Evolutionary conservation across 2,888 invertebrate genomes (phyloP), one percentile per base, ranked within the genome.

Genomic region (Scaptomyza polygonia): DNA sequence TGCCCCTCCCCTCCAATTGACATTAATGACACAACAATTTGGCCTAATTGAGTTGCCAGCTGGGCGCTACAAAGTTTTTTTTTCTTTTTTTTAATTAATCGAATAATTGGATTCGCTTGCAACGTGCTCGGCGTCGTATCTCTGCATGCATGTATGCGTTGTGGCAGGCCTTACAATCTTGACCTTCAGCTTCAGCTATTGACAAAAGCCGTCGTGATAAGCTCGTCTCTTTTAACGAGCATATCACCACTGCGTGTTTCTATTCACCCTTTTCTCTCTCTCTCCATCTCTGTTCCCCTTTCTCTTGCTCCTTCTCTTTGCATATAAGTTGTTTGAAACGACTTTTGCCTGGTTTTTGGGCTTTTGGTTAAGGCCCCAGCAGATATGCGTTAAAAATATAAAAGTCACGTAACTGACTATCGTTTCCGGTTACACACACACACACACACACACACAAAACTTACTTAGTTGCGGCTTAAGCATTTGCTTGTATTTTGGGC

Each of bases 11-110:
- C 25, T 4, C 29, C 88, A 85, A 87, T 82, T 82, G 88, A 74
- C 88, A 87, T 82, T 87, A 87, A 88, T 82, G 82, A 82, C 76
- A 78, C 62, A 65, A 65, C 79, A 85, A 87, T 82, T 87, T 82
- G 65, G 30, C 40, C 72, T 87, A 82, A 82, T 82, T 87, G 82
- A 82, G 82, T 75, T 76, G 82, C 54, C 74, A 81, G 62, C 54
- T 48, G 55, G 18, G 21, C 11, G 49, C 9, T 48, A 40, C 57
- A 57, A 72, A 51, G n/a, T n/a, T n/a, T n/a, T n/a, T n/a, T n/a
- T n/a, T n/a, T n/a, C n/a, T 77, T 7, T 36, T 79, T 79, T 84
- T 77, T 86, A 86, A 86, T 86, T 80, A 84, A 67, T 54, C 39
- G 43, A 47, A 44, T 78, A 68, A 68, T 63, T 63, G 53, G 52